Percentiles rank a stretch among this genome's conserved stretches.
Evolutionary conservation across 1,140 invertebrate genomes (phyloP).

Genomic region (Planococcus citri): DNA sequence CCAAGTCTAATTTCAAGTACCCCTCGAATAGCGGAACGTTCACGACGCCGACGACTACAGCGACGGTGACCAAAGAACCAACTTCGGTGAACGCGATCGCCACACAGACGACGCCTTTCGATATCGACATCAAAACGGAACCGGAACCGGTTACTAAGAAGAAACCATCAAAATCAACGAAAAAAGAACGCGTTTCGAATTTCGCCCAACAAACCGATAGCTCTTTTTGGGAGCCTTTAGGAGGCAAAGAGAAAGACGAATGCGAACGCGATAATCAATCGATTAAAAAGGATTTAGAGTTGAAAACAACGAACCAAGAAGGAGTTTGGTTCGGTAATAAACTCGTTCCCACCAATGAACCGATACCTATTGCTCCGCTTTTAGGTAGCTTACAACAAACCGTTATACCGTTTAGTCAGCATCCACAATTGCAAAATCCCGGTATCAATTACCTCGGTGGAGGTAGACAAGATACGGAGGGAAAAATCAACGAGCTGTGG

Average conservation of each 20-base stretch:
- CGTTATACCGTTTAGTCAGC: conserved; percentile 25
- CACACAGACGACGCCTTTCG: neutral
- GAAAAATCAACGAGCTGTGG: conserved; percentile 46
- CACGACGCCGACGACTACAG: neutral
- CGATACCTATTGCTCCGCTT: neutral
- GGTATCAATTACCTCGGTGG: conserved; percentile 50
- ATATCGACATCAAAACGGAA: neutral
- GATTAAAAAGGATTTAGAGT: too few species aligned
- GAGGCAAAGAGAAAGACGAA: neutral
- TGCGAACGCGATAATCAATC: neutral
- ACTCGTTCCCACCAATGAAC: neutral
- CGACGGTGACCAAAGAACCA: neutral
- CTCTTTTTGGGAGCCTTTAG: neutral
- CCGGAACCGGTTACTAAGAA: neutral
- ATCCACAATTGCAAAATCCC: too few species aligned
- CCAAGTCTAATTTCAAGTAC: neutral
- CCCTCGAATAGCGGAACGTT: neutral
- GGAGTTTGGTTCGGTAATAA: too few species aligned
- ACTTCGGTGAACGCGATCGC: neutral
- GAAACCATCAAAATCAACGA: neutral
- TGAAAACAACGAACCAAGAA: too few species aligned
- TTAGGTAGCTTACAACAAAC: neutral
- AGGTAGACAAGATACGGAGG: conserved; percentile 47
- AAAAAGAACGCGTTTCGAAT: neutral
- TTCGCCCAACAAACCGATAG: neutral